A percentile compares a stretch with the other conserved stretches of the same genome.
phyloP scores from a whole-genome alignment of 2,797 vertebrate genomes.

The Nannoperca australis region DNA sequence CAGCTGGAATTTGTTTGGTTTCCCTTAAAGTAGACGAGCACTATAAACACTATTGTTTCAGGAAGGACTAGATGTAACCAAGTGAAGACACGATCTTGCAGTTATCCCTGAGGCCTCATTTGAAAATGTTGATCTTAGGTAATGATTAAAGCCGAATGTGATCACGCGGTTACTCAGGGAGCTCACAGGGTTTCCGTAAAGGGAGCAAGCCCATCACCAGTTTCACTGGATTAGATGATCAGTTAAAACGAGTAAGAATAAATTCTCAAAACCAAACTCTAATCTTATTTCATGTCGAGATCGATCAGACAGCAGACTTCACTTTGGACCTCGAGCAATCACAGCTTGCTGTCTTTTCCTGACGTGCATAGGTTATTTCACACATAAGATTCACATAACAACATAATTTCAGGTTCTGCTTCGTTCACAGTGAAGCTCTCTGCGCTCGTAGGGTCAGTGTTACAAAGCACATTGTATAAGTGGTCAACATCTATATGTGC shows the following conservation, averaged over 20 bases:
- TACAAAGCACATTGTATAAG: background rate
- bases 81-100: constrained; percentile 5
- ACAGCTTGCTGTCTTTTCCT: background rate
- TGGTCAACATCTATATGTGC: too few relatives aligned
- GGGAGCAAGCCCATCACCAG: background rate
- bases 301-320: background rate
- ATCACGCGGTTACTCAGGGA: background rate
- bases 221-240: background rate
- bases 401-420: background rate
- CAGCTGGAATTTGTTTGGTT: constrained; percentile 70
- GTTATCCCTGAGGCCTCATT: background rate
- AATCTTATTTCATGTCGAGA: background rate
- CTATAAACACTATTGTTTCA: background rate
- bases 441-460: background rate
- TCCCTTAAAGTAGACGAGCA: constrained; percentile 11
- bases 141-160: background rate
- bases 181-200: background rate
- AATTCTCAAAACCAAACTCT: too few relatives aligned
- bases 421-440: background rate
- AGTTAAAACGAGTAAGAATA: background rate
- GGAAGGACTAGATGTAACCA: background rate
- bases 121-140: background rate
- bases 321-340: background rate
- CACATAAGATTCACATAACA: background rate
- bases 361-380: background rate